Evolutionary conservation across 2,888 invertebrate species (phyloP).

Genomic region (Cosmorhoe ocellata): DNA sequence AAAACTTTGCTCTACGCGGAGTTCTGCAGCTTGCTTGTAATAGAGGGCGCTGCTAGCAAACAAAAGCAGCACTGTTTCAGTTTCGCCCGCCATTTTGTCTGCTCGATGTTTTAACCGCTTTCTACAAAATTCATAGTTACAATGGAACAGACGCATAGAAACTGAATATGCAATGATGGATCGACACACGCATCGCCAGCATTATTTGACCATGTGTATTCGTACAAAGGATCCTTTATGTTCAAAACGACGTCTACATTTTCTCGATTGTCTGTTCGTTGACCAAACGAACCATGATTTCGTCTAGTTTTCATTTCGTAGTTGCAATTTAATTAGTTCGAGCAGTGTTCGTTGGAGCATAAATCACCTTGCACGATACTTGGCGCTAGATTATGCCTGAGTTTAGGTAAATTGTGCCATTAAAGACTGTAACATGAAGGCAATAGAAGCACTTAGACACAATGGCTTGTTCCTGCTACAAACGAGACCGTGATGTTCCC

Average conservation of each 20-base stretch:
- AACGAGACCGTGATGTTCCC: conserved; percentile 25
- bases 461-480: conserved; percentile 31
- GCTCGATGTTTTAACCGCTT: conserved; percentile 65
- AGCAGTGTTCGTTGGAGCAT: conserved; percentile 35
- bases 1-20: conserved; percentile 70
- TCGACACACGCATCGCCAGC: conserved; percentile 39
- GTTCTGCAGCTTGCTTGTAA: conserved; percentile 60
- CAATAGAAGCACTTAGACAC: conserved; percentile 34
- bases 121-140: conserved; percentile 57
- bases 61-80: conserved; percentile 71
- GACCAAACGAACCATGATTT: conserved; percentile 36
- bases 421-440: conserved; percentile 33
- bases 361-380: conserved; percentile 40
- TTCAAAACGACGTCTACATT: background rate
- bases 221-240: conserved; percentile 4
- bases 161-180: conserved; percentile 72
- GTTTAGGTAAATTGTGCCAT: conserved; percentile 35
- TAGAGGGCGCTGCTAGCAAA: conserved; percentile 73
- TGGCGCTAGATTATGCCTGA: conserved; percentile 28
- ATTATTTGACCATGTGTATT: no score
- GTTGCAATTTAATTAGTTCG: conserved; percentile 43
- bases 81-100: conserved; percentile 63
- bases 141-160: conserved; percentile 60
- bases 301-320: conserved; percentile 32
- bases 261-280: conserved; percentile 25